These are phyloP conservation scores for Sialia sialis DNA, from an alignment of 2,113 vertebrate genomes.

Conservation along the genomic window DNA sequence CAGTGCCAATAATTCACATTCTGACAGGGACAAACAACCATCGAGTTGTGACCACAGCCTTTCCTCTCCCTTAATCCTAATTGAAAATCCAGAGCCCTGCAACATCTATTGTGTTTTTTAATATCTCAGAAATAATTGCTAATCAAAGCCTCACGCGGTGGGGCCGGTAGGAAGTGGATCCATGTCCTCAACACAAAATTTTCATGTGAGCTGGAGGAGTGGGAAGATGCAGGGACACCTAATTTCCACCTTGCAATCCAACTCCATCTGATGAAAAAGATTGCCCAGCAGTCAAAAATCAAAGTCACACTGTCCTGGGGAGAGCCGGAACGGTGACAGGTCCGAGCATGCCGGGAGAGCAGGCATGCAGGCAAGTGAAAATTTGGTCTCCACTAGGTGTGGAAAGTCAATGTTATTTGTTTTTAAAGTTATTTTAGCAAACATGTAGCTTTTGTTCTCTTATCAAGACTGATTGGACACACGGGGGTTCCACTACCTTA, in stretches of 20 bases:
- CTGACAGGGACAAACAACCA: conserved; percentile 13
- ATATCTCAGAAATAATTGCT: conserved; percentile 73
- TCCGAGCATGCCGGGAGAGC: conserved; percentile 69
- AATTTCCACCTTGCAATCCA: conserved; percentile 83
- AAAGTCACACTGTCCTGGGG: conserved; percentile 68
- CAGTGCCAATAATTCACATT: not conserved
- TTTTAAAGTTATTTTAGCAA: conserved; percentile 68
- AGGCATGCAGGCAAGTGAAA: conserved; percentile 72
- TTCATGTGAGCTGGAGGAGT: conserved; percentile 63
- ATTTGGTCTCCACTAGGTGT: conserved; percentile 75
- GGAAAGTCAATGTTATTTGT: conserved; percentile 68
- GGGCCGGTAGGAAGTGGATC: conserved; percentile 46
- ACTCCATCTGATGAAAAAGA: conserved; percentile 82
- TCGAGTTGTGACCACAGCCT: not conserved
- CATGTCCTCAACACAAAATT: conserved; percentile 52
- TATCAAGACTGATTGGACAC: not conserved
- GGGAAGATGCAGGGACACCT: conserved; percentile 79
- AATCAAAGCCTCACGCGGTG: conserved; percentile 39
- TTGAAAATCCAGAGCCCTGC: conserved; percentile 35
- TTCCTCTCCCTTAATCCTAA: not conserved
- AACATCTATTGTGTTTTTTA: conserved; percentile 63
- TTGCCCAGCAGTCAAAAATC: conserved; percentile 81
- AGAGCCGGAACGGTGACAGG: conserved; percentile 66
- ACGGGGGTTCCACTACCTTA: conserved; percentile 12
- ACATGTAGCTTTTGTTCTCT: conserved; percentile 45